phyloP scores from a whole-genome alignment of 2,888 invertebrate species.

The Perdita meconis region DNA sequence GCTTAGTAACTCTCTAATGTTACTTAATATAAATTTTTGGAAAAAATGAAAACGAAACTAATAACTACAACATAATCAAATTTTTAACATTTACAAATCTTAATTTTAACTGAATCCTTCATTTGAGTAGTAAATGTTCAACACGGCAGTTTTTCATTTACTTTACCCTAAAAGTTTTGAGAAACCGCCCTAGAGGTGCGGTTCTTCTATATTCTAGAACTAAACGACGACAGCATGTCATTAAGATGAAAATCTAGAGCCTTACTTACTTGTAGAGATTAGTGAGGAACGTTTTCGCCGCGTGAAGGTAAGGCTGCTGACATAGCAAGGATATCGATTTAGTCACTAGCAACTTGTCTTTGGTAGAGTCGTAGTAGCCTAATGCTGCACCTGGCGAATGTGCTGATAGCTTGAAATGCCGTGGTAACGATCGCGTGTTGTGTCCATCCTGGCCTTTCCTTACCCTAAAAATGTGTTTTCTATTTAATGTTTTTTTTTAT shows the following conservation, averaged over 20 bases:
- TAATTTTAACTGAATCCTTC: too few relatives aligned
- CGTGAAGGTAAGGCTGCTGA: constrained; percentile 95
- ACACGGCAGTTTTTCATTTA: too few relatives aligned
- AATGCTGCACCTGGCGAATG: constrained; percentile 91
- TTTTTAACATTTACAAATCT: too few relatives aligned
- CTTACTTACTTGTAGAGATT: constrained; percentile 92
- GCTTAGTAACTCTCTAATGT: too few relatives aligned
- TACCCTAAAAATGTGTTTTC: constrained; percentile 70
- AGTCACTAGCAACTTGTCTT: constrained; percentile 97
- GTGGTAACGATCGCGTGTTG: constrained; percentile 93
- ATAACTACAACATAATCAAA: too few relatives aligned
- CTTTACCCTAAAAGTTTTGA: too few relatives aligned
- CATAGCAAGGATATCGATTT: constrained; percentile 97
- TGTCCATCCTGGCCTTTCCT: constrained; percentile 86
- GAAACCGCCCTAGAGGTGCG: not conserved
- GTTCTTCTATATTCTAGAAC: not conserved
- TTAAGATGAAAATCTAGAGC: constrained; percentile 29
- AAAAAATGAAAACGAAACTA: too few relatives aligned
- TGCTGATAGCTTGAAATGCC: constrained; percentile 94
- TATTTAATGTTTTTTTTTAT: not conserved
- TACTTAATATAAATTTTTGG: too few relatives aligned
- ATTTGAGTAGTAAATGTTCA: too few relatives aligned
- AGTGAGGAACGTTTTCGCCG: constrained; percentile 93
- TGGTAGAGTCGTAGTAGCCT: constrained; percentile 95
- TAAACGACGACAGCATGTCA: not conserved